Evolutionary conservation across 2,888 invertebrate species (phyloP), one percentile per base, ranked within the genome.

Genomic region (Schrankia costaestrigalis): DNA sequence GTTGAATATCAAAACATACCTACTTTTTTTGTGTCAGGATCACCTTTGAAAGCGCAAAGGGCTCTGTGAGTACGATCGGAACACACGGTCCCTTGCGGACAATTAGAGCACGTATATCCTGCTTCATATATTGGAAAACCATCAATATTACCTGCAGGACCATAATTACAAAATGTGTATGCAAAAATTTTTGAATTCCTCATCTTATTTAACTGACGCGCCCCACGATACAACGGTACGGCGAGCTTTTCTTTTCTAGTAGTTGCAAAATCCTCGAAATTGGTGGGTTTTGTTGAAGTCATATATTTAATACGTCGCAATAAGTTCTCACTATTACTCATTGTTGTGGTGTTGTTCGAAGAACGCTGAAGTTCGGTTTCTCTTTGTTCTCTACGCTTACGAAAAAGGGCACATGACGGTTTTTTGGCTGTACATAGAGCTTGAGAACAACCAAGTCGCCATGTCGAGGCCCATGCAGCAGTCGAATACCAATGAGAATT

Each of bases 131-230:
- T 83, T 1, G 86, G 86, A 37, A 85, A 86, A 0, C 86, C 86
- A 15, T 82, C 79, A 10, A 84, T 77, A 50, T 87, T 86, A 1
- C 87, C 87, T 1, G 85, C 85, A 4, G 87, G 87, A 0, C 85
- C 87, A 41, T 87, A 87, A 46, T 87, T 86, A 48, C 87, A 87
- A 57, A 86, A 74, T 1, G 86, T 86, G 40, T 73, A 84, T 1
- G 83, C 83, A 29, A 86, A 62, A 34, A 86, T 74, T 34, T 71
- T 77, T 0, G 73, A 55, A n/a, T 78, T 61, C 13, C 51, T 62
- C 8, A 51, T 44, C 7, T n/a, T n/a, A n/a, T n/a, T n/a, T n/a
- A n/a, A n/a, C n/a, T n/a, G n/a, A n/a, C n/a, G n/a, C n/a, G n/a
- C n/a, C n/a, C n/a, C n/a, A n/a, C n/a, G n/a, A n/a, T n/a, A n/a